Conservation (phyloP, 2,797 vertebrate genomes). For the Anisognathus igniventris region DNA sequence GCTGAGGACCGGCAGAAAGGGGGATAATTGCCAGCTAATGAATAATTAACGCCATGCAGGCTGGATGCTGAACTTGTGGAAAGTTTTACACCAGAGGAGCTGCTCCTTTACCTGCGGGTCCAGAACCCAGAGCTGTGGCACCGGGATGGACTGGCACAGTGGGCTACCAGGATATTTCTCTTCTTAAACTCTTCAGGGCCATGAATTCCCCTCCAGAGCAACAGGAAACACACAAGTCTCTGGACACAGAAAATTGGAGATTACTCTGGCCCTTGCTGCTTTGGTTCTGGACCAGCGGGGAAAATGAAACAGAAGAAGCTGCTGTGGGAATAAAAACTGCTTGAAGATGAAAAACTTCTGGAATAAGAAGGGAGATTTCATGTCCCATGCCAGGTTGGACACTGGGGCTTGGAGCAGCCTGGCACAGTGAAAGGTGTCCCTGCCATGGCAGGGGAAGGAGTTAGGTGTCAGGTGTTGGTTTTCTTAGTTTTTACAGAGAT, state of each 20-base stretch:
- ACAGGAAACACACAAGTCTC: not conserved
- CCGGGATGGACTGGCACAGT: not conserved
- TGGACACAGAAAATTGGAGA: not conserved
- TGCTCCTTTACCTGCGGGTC: no score
- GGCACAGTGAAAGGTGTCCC: not conserved
- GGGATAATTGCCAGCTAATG: not conserved
- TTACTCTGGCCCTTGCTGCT: not conserved
- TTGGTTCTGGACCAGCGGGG: accelerated
- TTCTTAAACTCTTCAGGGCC: not conserved
- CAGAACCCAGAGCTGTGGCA: not conserved
- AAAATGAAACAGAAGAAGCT: not conserved
- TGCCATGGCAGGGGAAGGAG: not conserved
- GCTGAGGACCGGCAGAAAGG: not conserved
- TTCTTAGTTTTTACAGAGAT: not conserved
- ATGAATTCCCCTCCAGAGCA: not conserved
- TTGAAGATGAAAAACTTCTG: not conserved
- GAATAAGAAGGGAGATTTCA: not conserved
- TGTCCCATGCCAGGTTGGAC: not conserved
- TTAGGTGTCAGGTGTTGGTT: not conserved
- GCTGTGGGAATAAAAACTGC: not conserved
- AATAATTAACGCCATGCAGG: not conserved
- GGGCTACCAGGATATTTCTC: not conserved
- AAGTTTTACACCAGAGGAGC: not conserved
- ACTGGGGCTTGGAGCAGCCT: accelerated
- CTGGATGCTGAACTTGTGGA: not conserved